Evolutionary conservation across 1,140 invertebrate genomes (phyloP).

Genomic region (Drosophila tristis): DNA sequence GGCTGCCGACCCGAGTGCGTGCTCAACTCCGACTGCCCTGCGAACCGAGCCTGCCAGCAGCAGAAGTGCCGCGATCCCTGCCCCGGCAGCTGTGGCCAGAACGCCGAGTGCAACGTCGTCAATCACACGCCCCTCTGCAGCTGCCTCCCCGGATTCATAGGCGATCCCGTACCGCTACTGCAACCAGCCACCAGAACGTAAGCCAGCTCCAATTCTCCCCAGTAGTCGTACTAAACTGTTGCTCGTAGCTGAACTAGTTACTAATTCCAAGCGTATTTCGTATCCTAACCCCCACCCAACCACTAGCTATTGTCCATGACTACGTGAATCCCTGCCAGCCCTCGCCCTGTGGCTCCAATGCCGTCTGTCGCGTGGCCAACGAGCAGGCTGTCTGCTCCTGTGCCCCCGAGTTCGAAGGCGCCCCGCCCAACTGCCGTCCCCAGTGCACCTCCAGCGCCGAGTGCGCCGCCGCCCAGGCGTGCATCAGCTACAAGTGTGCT

Average conservation of each 20-base stretch:
- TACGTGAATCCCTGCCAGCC: constrained; percentile 86
- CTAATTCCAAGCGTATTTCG: constrained; percentile 65
- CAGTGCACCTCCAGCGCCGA: constrained; percentile 91
- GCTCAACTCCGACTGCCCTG: constrained; percentile 89
- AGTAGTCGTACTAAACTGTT: constrained; percentile 46
- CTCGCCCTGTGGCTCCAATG: constrained; percentile 89
- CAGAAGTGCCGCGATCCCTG: constrained; percentile 92
- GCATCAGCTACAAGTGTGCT: constrained; percentile 92
- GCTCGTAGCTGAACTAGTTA: constrained; percentile 56
- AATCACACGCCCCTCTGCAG: constrained; percentile 91
- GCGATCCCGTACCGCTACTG: constrained; percentile 89
- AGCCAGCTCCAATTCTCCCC: constrained; percentile 72
- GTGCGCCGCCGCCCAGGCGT: constrained; percentile 89
- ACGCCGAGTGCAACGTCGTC: constrained; percentile 90
- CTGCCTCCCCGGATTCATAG: constrained; percentile 88
- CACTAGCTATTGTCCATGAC: constrained; percentile 82
- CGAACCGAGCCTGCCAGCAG: constrained; percentile 88
- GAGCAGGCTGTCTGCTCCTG: constrained; percentile 90
- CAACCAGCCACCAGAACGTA: constrained; percentile 86
- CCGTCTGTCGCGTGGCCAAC: constrained; percentile 87
- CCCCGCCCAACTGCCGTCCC: constrained; percentile 90
- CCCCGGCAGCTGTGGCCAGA: constrained; percentile 89
- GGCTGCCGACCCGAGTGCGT: constrained; percentile 90
- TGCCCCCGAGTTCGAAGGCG: constrained; percentile 88
- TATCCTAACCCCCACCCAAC: constrained; percentile 43